Conservation (phyloP, 2,797 vertebrate species). For the Dendrocincla fuliginosa region DNA sequence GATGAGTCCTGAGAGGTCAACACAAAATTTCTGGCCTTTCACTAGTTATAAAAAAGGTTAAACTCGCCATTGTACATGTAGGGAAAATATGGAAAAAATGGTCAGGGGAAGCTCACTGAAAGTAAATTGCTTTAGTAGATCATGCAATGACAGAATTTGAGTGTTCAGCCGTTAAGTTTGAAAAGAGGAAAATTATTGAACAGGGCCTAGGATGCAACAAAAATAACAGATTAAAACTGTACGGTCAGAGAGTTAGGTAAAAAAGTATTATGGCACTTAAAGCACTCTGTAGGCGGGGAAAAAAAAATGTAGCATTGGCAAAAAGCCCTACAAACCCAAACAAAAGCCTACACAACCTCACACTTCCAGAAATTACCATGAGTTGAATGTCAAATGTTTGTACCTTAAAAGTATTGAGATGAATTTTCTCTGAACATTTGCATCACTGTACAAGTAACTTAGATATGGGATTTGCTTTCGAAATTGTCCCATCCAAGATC, state of each 20-base stretch:
- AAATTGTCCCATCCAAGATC: not conserved
- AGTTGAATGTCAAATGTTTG: not conserved
- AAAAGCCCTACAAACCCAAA: not conserved
- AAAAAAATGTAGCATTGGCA: not conserved
- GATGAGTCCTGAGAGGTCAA: not conserved
- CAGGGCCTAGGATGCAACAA: not conserved
- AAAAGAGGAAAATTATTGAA: not conserved
- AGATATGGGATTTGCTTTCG: not conserved
- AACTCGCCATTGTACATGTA: not conserved
- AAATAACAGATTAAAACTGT: not conserved
- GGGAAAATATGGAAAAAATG: not conserved
- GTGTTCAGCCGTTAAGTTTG: not conserved
- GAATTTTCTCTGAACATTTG: not conserved
- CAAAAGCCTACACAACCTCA: not conserved
- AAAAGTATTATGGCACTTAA: not conserved
- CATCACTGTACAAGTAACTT: not conserved
- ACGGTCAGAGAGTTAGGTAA: not conserved
- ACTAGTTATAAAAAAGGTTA: not conserved
- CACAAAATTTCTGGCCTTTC: not conserved
- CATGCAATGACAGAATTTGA: not conserved
- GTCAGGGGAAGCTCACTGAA: not conserved
- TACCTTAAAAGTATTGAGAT: not conserved
- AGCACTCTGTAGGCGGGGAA: not conserved
- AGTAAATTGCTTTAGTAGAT: not conserved
- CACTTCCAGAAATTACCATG: not conserved